phyloP scores from a whole-genome alignment of 92 coral and sea anemone species.

The Heliopora coerulea region DNA sequence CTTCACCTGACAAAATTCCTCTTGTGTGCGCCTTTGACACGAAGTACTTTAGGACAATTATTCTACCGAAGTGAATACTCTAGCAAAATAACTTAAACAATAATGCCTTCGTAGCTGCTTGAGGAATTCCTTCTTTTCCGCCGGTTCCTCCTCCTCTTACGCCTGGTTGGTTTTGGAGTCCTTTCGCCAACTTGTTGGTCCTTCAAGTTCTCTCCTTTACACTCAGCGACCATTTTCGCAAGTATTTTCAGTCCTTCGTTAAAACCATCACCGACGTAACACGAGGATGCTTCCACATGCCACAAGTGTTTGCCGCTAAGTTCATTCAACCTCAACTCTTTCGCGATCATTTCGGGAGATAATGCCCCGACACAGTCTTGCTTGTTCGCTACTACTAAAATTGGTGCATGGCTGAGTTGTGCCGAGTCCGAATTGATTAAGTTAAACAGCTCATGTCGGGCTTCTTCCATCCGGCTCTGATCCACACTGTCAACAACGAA shows the following conservation, averaged over 20 bases:
- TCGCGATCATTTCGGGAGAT: constrained; percentile 70
- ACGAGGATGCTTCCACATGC: constrained; percentile 93
- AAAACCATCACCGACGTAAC: constrained; percentile 85
- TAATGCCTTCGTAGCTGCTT: constrained; percentile 26
- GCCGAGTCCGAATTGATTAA: constrained; percentile 84
- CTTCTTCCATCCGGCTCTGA: constrained; percentile 86
- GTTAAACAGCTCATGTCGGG: constrained; percentile 88
- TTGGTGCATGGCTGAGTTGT: constrained; percentile 88
- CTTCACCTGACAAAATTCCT: no score
- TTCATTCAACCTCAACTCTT: constrained; percentile 69
- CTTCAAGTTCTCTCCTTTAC: constrained; percentile 59
- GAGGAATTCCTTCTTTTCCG: constrained; percentile 23
- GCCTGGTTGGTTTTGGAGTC: constrained; percentile 16
- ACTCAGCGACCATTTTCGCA: constrained; percentile 90
- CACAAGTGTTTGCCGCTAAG: constrained; percentile 80
- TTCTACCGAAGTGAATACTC: no score
- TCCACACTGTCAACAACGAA: constrained; percentile 95
- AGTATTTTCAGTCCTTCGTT: constrained; percentile 76
- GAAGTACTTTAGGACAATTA: no score
- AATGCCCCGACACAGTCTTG: constrained; percentile 85
- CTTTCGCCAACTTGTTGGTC: not conserved
- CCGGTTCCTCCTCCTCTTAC: constrained; percentile 12
- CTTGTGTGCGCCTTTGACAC: no score
- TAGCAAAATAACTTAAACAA: not conserved
- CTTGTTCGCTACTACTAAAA: constrained; percentile 87